A percentile compares a stretch with the other conserved stretches of the same genome.
phyloP scores from a whole-genome alignment of 2,113 vertebrate genomes.

The Plestiodon gilberti region DNA sequence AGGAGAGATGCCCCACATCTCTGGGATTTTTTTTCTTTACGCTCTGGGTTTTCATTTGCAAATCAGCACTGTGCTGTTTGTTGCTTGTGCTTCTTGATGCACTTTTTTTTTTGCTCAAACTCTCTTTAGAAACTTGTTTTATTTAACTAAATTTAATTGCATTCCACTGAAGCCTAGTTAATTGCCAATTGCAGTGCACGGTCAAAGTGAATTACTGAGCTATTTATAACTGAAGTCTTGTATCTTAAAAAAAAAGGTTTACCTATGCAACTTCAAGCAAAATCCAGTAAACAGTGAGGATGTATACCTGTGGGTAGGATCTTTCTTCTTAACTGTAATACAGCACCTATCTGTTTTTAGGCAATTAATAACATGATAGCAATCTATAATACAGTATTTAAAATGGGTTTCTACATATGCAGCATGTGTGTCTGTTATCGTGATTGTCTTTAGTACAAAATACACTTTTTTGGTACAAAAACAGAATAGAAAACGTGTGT shows the following conservation, averaged over 20 bases:
- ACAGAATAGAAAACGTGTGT: neutral
- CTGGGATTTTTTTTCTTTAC: slow-evolving; percentile 38
- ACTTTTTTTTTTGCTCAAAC: neutral
- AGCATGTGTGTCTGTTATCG: neutral
- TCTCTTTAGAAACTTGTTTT: slow-evolving; percentile 2
- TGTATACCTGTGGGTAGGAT: neutral
- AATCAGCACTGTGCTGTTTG: slow-evolving; percentile 24
- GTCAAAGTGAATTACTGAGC: neutral
- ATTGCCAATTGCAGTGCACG: neutral
- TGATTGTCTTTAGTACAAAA: neutral
- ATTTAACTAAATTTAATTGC: slow-evolving; percentile 7
- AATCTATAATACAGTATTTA: neutral
- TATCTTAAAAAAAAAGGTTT: neutral
- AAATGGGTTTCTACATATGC: neutral
- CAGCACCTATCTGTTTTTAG: neutral
- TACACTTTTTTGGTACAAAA: neutral
- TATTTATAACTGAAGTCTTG: neutral
- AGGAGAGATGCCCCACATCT: slow-evolving; percentile 68
- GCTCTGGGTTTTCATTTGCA: slow-evolving; percentile 35
- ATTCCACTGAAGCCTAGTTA: slow-evolving; percentile 11
- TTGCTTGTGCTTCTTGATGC: slow-evolving; percentile 26
- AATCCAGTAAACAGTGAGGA: no score
- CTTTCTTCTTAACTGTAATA: neutral
- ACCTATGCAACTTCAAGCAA: neutral
- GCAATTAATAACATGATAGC: neutral